These are phyloP conservation scores for Nephrocerus scutellatus DNA, from an alignment of 2,888 invertebrate genomes.

Conservation along the genomic window DNA sequence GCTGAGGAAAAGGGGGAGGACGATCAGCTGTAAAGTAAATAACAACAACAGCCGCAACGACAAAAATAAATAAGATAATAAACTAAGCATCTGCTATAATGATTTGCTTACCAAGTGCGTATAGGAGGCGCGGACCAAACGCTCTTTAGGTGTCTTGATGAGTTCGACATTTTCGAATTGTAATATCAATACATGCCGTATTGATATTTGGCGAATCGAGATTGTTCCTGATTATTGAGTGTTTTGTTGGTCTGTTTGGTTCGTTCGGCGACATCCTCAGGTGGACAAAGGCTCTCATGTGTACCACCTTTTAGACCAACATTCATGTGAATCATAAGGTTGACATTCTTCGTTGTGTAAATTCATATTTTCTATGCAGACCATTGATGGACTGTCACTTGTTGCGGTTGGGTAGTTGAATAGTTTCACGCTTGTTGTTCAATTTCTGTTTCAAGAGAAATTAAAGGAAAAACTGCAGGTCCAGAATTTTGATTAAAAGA, in stretches of 20 bases:
- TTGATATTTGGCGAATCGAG: no score
- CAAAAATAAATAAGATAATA: no score
- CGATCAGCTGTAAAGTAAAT: no score
- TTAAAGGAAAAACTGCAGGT: not conserved
- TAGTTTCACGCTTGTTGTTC: conserved; percentile 14
- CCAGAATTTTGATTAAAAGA: not conserved
- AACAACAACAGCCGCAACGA: no score
- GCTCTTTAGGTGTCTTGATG: conserved; percentile 44
- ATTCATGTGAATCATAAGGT: conserved; percentile 16
- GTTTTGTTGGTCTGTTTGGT: conserved; percentile 19
- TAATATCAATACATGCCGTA: no score
- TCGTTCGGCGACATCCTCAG: conserved; percentile 24
- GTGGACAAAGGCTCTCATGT: conserved; percentile 25
- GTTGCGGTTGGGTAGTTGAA: conserved; percentile 15
- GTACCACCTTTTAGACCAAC: conserved; percentile 23
- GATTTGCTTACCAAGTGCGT: conserved; percentile 18
- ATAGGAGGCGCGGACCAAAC: conserved; percentile 49
- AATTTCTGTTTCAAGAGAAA: conserved; percentile 9
- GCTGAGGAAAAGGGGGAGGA: no score
- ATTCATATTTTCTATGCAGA: conserved; percentile 13
- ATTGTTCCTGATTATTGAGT: conserved; percentile 11
- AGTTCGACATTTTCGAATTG: conserved; percentile 9
- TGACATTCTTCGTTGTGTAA: conserved; percentile 14
- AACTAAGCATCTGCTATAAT: no score
- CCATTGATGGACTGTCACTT: conserved; percentile 8